Base-by-base conservation (phyloP, 2,797 vertebrate species). In the Malacoraja senta region DNA sequence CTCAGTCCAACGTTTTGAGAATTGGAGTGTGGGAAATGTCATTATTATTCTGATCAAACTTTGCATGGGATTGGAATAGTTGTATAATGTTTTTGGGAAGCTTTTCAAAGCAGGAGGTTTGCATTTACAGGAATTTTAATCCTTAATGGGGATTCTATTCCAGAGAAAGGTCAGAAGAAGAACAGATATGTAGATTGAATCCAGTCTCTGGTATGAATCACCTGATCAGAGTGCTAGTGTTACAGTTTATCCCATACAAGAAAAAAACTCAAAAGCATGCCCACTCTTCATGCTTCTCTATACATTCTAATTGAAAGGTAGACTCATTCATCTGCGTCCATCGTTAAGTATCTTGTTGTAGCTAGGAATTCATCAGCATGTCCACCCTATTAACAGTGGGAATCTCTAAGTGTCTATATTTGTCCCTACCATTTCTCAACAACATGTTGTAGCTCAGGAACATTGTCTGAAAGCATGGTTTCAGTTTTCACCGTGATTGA, bases 21-120 rank as follows among this genome's bases (percentile, higher is more conserved):
- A 21, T 35, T n/a, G 17, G 84, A 68, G 61, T 88, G 84, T 88
- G 63, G 84, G 84, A 88, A 88, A 68, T 88, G 32, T 88, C 84
- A 88, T 88, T 35, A 88, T 68, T 88, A 15, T 63, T 88, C n/a
- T 88, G 84, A 63, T 88, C 84, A 68, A 88, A 32, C n/a, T 68
- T 88, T 65, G n/a, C n/a, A 12, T 9, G 63, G 84, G 84, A 35
- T 17, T 35, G 32, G 84, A 7, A 8, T n/a, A 88, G 58, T 8
- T 35, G 29, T 88, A 19, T 24, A 35, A 32, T 88, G n/a, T 1
- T 2, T 3, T 35, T 68, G n/a, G n/a, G 0, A 88, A 68, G 63
- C 7, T 88, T 79, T 86, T 86, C 81, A 84, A 29, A 58, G 53
- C 12, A 6, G 53, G 44, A 83, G 9, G 53, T 83, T 9, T 13